Base-by-base conservation (phyloP, 2,113 vertebrate genomes). In the human region DNA sequence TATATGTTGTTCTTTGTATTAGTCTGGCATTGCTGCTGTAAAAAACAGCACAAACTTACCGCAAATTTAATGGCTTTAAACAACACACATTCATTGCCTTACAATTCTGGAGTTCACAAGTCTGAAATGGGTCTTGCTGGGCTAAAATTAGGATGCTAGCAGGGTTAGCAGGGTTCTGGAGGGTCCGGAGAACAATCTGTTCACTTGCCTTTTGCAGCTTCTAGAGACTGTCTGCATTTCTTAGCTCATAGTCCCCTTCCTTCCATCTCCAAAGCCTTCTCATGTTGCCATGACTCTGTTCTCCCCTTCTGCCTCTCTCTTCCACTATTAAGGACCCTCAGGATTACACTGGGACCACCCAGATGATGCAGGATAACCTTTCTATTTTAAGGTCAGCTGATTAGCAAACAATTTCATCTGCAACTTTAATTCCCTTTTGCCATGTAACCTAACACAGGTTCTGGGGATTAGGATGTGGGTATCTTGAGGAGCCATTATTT, bases 171-270 rank as follows among this genome's bases (percentile, higher is more conserved):
- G 61, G 27, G 61, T 30, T n/a, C 20, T 38, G 6, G 6, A 66
- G 6, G 38, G 1, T 64, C 35, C 52, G 6, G 16, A 78, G 38
- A 13, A 32, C 22, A 72, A 38, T 14, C 55, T 52, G 2, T 48
- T 61, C 8, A 25, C 35, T 52, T 59, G 30, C 4, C 6, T n/a
- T 40, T 81, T 43, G 76, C 12, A 38, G 3, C 22, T 84, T 73
- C 35, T 75, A n/a, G 14, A 76, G 25, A 18, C 1, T 64, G 61
- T 52, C 0, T 2, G 48, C 5, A 10, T 11, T 55, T 76, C 30
- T 40, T n/a, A 30, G 20, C 32, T 35, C 0, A 11, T 11, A 2
- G n/a, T 3, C 14, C 6, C 20, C 8, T 52, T 55, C 7, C 6
- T 8, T 5, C 25, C 11, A 52, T 16, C 48, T 75, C 75, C 64